These are phyloP conservation scores for Indicator indicator DNA, from an alignment of 2,113 vertebrate genomes.

Conservation along the genomic window DNA sequence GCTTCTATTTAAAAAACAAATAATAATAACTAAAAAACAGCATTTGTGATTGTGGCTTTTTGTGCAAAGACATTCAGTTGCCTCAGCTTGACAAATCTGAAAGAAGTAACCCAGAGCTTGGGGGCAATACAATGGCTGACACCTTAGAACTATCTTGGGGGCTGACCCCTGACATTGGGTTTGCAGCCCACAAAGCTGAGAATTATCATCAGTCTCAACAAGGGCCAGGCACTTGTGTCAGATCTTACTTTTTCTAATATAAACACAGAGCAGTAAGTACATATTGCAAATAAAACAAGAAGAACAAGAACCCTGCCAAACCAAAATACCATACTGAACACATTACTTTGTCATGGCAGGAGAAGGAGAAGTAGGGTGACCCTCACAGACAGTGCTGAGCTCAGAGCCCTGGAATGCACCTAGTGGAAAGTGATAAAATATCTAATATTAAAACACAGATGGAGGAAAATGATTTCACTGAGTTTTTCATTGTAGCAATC, in stretches of 20 bases:
- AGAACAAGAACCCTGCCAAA: not conserved
- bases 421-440: not conserved
- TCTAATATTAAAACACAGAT: not conserved
- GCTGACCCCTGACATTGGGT: not conserved
- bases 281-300: not conserved
- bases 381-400: not conserved
- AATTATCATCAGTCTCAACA: not conserved
- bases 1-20: not conserved
- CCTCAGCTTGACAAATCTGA: not conserved
- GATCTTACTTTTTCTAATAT: not conserved
- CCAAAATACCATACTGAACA: not conserved
- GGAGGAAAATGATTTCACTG: not conserved
- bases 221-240: not conserved
- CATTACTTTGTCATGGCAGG: not conserved
- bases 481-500: not conserved
- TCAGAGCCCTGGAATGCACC: not conserved
- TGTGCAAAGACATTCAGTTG: not conserved
- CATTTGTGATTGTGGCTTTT: not conserved
- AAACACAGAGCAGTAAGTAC: not conserved
- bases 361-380: not conserved
- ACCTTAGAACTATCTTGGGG: not conserved
- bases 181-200: not conserved
- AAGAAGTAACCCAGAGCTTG: not conserved
- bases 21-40: not conserved
- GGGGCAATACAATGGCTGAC: not conserved